phyloP scores from a whole-genome alignment of 1,140 invertebrate genomes.

The Caenorhabditis brenneri region DNA sequence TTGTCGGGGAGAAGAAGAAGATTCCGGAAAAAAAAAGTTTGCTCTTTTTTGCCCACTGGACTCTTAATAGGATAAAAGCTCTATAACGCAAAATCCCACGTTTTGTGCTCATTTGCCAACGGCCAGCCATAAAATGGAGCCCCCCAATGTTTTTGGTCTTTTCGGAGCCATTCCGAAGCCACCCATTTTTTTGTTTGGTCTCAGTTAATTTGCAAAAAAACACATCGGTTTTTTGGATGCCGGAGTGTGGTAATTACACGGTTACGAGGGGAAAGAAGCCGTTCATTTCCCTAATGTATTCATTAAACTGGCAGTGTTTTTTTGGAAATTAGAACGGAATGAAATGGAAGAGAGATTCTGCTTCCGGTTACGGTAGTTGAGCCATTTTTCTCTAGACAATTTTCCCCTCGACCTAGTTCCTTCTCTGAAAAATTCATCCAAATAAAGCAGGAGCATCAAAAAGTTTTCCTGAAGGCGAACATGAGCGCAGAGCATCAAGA shows the following conservation, averaged over 20 bases:
- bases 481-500: background rate
- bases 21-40: slow-evolving; percentile 9
- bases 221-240: too few species aligned
- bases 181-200: too few species aligned
- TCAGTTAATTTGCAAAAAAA: too few species aligned
- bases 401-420: too few species aligned
- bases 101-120: slow-evolving; percentile 18
- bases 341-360: too few species aligned
- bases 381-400: too few species aligned
- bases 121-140: background rate
- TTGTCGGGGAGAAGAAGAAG: too few species aligned
- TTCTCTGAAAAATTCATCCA: too few species aligned
- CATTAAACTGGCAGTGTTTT: background rate
- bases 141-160: background rate
- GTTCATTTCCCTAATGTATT: background rate
- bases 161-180: background rate
- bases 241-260: background rate
- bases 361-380: too few species aligned
- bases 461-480: background rate
- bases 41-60: background rate
- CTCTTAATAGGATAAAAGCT: slow-evolving; percentile 40
- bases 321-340: too few species aligned
- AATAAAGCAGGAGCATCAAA: too few species aligned
- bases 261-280: too few species aligned
- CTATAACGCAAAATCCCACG: slow-evolving; percentile 1